Conservation (phyloP, 1,140 invertebrate species). For the Sitodiplosis mosellana region DNA sequence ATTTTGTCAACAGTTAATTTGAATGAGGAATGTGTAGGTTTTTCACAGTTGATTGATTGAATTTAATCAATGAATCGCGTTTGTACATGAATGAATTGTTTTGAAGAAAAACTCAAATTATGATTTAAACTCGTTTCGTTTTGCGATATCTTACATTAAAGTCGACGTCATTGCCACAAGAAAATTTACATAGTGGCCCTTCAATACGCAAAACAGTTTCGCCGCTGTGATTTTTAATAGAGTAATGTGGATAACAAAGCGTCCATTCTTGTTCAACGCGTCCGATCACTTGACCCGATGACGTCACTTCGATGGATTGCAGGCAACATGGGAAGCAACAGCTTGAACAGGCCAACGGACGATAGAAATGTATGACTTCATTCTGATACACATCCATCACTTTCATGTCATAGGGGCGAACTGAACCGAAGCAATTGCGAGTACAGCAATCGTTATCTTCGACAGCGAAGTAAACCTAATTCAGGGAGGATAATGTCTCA, state of each 20-base stretch:
- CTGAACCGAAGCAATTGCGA: slow-evolving; percentile 56
- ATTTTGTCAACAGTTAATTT: too few species aligned
- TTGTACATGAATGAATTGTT: too few species aligned
- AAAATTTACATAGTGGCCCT: slow-evolving; percentile 65
- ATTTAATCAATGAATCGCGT: too few species aligned
- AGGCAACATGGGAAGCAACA: slow-evolving; percentile 74
- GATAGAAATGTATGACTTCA: slow-evolving; percentile 54
- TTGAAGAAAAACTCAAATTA: too few species aligned
- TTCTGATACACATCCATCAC: slow-evolving; percentile 59
- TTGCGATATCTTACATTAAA: slow-evolving; percentile 30
- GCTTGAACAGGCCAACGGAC: slow-evolving; percentile 54
- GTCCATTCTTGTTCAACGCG: slow-evolving; percentile 73
- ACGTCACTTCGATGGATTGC: slow-evolving; percentile 61
- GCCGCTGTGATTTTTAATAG: slow-evolving; percentile 57
- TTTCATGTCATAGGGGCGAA: slow-evolving; percentile 69
- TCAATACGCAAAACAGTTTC: slow-evolving; percentile 63
- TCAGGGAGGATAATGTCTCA: too few species aligned
- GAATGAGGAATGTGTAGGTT: too few species aligned
- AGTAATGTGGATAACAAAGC: slow-evolving; percentile 54
- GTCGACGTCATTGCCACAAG: slow-evolving; percentile 53
- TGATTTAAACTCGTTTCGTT: background rate
- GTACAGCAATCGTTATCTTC: slow-evolving; percentile 69
- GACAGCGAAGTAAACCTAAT: slow-evolving; percentile 62
- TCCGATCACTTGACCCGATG: slow-evolving; percentile 53
- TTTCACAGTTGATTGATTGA: too few species aligned